A percentile compares a stretch with the other conserved stretches of the same genome.
Evolutionary conservation across 2,113 vertebrate species (phyloP).

Genomic region (Xyrauchen texanus): DNA sequence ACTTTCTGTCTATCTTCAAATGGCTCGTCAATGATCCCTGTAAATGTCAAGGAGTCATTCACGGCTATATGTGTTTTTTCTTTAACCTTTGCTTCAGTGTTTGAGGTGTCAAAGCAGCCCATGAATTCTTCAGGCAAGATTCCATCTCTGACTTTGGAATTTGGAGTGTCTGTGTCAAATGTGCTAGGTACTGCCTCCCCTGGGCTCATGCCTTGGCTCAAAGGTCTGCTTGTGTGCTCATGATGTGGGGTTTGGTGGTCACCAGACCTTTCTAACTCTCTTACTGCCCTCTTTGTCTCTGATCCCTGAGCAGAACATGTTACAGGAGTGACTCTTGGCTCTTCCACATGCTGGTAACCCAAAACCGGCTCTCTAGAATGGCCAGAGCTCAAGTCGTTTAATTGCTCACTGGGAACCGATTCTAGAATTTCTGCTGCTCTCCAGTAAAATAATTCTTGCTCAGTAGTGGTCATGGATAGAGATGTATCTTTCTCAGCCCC

Average conservation of each 20-base stretch:
- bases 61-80: constrained; percentile 42
- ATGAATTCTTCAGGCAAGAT: constrained; percentile 64
- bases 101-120: constrained; percentile 58
- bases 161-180: constrained; percentile 51
- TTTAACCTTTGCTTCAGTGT: constrained; percentile 57
- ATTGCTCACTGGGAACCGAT: not conserved
- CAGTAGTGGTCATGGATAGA: not conserved
- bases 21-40: constrained; percentile 50
- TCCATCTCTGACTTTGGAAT: constrained; percentile 54
- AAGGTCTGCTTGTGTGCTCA: constrained; percentile 9
- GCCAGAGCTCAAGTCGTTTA: not conserved
- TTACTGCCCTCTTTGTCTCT: constrained; percentile 42
- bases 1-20: constrained; percentile 54
- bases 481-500: not conserved
- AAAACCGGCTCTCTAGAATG: not conserved
- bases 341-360: constrained; percentile 51
- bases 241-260: constrained; percentile 45
- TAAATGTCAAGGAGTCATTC: constrained; percentile 70
- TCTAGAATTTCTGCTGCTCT: not conserved
- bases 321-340: constrained; percentile 53
- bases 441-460: not conserved
- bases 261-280: constrained; percentile 48
- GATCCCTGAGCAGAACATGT: constrained; percentile 57
- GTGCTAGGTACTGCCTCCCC: constrained; percentile 61
- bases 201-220: constrained; percentile 43